A percentile compares a stretch with the other conserved stretches of the same genome.
Evolutionary conservation across 2,888 invertebrate species (phyloP).

Genomic region (Cheilosia vernalis): DNA sequence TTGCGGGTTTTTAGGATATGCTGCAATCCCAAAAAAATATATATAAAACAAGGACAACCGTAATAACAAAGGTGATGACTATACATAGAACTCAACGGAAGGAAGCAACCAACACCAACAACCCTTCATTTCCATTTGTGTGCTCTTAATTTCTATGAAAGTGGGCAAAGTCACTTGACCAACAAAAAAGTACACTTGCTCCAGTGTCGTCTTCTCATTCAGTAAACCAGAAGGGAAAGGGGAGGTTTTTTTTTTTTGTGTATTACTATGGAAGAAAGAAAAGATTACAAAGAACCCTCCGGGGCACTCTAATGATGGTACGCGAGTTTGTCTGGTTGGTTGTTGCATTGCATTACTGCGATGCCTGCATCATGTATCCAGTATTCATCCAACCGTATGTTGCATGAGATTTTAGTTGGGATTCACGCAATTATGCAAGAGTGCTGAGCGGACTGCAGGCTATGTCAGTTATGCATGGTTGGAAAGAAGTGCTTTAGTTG

Average conservation of each 20-base stretch:
- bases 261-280: conserved; percentile 14
- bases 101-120: conserved; percentile 18
- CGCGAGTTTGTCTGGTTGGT: neutral
- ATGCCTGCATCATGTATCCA: conserved; percentile 28
- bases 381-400: conserved; percentile 44
- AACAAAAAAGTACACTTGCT: conserved; percentile 12
- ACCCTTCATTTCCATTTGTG: conserved; percentile 13
- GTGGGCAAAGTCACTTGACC: conserved; percentile 47
- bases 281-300: conserved; percentile 40
- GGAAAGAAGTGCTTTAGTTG: neutral
- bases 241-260: neutral
- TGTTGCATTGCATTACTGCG: conserved; percentile 6
- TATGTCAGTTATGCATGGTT: conserved; percentile 21
- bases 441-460: conserved; percentile 14
- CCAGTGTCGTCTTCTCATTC: conserved; percentile 15
- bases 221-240: conserved; percentile 20
- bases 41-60: conserved; percentile 8
- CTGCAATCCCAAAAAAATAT: neutral
- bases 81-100: conserved; percentile 18
- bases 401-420: conserved; percentile 53
- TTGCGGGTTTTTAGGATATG: conserved; percentile 23
- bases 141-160: conserved; percentile 50
- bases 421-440: conserved; percentile 48
- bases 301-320: conserved; percentile 23
- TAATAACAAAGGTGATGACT: neutral